Evolutionary conservation across 2,888 invertebrate genomes (phyloP).

Genomic region (Epinotia demarniana): DNA sequence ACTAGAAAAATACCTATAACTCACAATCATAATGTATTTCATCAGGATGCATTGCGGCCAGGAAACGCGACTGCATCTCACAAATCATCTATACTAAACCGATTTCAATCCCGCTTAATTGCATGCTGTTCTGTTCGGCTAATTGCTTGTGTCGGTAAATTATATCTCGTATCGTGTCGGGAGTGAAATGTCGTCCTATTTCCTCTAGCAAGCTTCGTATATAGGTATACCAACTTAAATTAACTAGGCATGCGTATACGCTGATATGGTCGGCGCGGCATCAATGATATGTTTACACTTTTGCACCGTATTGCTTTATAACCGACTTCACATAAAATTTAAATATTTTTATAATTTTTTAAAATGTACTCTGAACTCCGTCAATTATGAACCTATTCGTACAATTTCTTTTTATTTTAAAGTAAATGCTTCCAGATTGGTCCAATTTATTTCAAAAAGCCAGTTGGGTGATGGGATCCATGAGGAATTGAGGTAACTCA

Average conservation of each 20-base stretch:
- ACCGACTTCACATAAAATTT: too few species aligned
- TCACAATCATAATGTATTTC: conserved; percentile 15
- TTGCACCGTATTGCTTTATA: too few species aligned
- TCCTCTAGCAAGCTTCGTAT: background rate
- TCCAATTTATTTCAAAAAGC: too few species aligned
- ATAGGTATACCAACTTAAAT: background rate
- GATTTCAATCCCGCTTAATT: conserved; percentile 29
- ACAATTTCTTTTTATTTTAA: too few species aligned
- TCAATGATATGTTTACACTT: too few species aligned
- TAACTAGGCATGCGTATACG: background rate
- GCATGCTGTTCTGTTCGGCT: conserved; percentile 20
- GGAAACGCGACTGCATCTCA: conserved; percentile 20
- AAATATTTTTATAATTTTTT: too few species aligned
- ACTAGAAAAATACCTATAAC: too few species aligned
- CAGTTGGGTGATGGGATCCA: too few species aligned
- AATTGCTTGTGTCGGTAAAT: conserved; percentile 25
- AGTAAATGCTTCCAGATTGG: too few species aligned
- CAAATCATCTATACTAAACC: conserved; percentile 33
- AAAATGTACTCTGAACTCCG: too few species aligned
- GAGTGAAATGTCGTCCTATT: conserved; percentile 21
- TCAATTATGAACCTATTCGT: too few species aligned
- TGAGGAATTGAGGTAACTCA: too few species aligned
- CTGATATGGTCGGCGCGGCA: background rate
- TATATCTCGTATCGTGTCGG: conserved; percentile 11
- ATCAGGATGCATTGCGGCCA: conserved; percentile 10